Percentiles rank a stretch among this genome's conserved stretches.
Conservation (phyloP, 2,888 invertebrate species). For the Lucinisca nassula region DNA sequence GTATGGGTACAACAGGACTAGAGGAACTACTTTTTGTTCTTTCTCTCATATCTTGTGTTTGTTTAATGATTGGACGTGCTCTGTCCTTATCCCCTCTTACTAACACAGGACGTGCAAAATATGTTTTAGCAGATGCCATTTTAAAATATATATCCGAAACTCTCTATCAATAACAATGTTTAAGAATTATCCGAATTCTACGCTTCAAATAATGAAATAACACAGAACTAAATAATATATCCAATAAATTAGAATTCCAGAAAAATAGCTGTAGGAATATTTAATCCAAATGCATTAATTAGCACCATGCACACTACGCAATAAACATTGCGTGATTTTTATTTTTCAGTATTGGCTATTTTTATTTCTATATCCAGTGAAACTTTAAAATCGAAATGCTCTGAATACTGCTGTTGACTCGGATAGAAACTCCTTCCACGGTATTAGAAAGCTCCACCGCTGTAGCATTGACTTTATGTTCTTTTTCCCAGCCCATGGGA, state of each 20-base stretch:
- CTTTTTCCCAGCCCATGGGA: not conserved
- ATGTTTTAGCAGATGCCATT: slow-evolving; percentile 41
- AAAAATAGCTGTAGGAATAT: too few species aligned
- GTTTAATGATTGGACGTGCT: not conserved
- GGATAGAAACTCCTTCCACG: slow-evolving; percentile 12
- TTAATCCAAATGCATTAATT: not conserved
- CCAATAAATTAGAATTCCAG: too few species aligned
- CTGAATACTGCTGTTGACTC: not conserved
- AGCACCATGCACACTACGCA: not conserved
- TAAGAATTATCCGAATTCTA: too few species aligned
- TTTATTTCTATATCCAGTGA: not conserved
- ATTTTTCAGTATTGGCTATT: not conserved
- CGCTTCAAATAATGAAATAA: too few species aligned
- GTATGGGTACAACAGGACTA: not conserved
- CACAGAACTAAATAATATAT: too few species aligned
- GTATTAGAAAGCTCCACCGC: slow-evolving; percentile 11
- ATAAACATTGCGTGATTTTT: too few species aligned
- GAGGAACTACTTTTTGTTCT: not conserved
- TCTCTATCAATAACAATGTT: too few species aligned
- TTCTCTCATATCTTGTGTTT: not conserved
- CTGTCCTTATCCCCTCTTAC: slow-evolving; percentile 19
- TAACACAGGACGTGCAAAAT: slow-evolving; percentile 59
- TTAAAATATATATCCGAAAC: too few species aligned
- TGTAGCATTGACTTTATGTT: not conserved
- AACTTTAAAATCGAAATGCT: not conserved